Evolutionary conservation across 2,797 vertebrate species (phyloP).

Genomic region (Luscinia megarhynchos): DNA sequence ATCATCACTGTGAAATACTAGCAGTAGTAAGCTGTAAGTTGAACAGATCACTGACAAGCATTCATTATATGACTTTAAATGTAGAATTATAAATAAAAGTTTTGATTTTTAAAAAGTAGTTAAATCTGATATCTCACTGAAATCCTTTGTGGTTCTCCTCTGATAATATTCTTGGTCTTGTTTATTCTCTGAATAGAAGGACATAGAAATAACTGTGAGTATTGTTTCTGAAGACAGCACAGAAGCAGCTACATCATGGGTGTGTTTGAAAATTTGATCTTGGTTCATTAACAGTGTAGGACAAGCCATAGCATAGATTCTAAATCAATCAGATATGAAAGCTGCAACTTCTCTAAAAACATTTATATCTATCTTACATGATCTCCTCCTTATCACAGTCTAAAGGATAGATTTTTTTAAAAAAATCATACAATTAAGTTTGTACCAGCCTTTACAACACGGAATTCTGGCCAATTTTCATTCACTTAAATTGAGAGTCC

Average conservation of each 20-base stretch:
- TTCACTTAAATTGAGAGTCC: neutral
- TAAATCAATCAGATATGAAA: neutral
- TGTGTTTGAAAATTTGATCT: neutral
- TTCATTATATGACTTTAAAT: neutral
- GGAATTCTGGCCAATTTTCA: neutral
- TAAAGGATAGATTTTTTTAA: neutral
- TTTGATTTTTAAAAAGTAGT: neutral
- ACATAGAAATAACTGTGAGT: neutral
- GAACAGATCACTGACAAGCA: neutral
- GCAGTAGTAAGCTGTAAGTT: neutral
- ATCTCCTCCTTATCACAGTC: neutral
- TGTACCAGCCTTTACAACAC: neutral
- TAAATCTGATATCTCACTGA: neutral
- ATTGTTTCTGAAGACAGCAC: neutral
- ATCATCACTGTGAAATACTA: neutral
- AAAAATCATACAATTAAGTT: neutral
- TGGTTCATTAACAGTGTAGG: neutral
- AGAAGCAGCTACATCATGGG: neutral
- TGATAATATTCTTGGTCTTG: neutral
- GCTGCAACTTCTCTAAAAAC: neutral
- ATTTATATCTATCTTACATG: neutral
- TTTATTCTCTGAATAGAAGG: neutral
- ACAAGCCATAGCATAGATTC: neutral
- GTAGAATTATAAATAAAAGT: neutral
- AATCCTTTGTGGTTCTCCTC: neutral